Evolutionary conservation across 2,888 invertebrate species (phyloP).

Genomic region (Apamea crenata): DNA sequence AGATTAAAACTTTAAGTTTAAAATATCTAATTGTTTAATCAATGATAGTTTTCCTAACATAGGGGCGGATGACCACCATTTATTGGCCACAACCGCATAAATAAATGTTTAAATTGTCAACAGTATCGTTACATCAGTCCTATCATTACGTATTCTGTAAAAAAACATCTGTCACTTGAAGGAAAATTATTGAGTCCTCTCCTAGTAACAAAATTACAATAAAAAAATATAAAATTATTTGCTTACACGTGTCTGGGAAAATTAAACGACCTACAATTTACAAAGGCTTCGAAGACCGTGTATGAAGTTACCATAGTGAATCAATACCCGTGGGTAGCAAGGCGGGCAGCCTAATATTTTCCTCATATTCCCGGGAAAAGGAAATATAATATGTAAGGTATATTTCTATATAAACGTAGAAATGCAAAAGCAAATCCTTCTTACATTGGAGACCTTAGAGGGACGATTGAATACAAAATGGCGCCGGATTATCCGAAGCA

Average conservation of each 20-base stretch:
- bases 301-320: constrained; percentile 46
- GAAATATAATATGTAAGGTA: constrained; percentile 29
- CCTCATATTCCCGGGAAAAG: constrained; percentile 28
- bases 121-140: not conserved
- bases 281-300: not conserved
- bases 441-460: constrained; percentile 18
- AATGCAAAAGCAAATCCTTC: constrained; percentile 24
- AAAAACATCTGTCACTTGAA: not conserved
- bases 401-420: constrained; percentile 12
- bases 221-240: not conserved
- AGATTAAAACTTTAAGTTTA: not conserved
- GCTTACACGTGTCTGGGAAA: constrained; percentile 1
- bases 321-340: constrained; percentile 40
- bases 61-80: not conserved
- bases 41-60: not conserved
- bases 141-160: not conserved
- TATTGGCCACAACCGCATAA: not conserved
- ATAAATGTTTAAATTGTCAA: not conserved
- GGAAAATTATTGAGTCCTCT: not conserved
- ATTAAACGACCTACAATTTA: constrained; percentile 1
- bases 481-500: constrained; percentile 33
- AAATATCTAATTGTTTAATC: not conserved
- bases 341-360: constrained; percentile 16
- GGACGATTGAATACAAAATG: constrained; percentile 29
- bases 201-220: not conserved